These are phyloP conservation scores for Phania funesta DNA, from an alignment of 2,888 invertebrate genomes.

Conservation along the genomic window DNA sequence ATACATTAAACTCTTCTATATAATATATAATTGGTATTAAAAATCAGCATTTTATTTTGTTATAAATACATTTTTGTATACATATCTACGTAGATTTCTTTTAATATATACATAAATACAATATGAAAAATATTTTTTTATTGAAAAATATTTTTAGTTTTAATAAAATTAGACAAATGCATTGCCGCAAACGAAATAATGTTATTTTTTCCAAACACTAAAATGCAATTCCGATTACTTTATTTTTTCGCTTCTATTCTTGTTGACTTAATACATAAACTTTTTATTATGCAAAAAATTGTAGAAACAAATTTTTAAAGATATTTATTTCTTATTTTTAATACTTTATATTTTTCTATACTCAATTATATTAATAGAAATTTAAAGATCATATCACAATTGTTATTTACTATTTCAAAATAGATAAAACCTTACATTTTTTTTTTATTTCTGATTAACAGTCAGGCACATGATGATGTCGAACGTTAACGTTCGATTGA, in stretches of 20 bases:
- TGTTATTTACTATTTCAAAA: conserved; percentile 13
- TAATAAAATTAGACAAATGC: no score
- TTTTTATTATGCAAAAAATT: background rate
- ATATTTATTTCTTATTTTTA: conserved; percentile 2
- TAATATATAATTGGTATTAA: conserved; percentile 39
- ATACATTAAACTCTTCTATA: conserved; percentile 19
- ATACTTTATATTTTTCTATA: conserved; percentile 11
- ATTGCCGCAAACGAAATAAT: background rate
- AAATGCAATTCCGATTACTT: background rate
- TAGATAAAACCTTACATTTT: no score
- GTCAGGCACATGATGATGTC: no score
- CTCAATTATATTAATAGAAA: conserved; percentile 18
- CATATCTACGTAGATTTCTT: background rate
- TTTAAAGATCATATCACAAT: conserved; percentile 46
- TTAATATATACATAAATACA: background rate
- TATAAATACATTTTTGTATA: no score
- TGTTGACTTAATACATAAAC: background rate
- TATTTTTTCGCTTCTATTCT: background rate
- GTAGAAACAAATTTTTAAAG: background rate
- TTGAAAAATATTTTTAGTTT: background rate
- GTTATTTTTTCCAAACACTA: background rate
- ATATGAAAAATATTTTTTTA: background rate
- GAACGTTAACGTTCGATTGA: no score
- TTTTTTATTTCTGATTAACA: no score
- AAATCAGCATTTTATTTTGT: background rate